Conservation (phyloP, 2,113 vertebrate species). For the Turnix velox region DNA sequence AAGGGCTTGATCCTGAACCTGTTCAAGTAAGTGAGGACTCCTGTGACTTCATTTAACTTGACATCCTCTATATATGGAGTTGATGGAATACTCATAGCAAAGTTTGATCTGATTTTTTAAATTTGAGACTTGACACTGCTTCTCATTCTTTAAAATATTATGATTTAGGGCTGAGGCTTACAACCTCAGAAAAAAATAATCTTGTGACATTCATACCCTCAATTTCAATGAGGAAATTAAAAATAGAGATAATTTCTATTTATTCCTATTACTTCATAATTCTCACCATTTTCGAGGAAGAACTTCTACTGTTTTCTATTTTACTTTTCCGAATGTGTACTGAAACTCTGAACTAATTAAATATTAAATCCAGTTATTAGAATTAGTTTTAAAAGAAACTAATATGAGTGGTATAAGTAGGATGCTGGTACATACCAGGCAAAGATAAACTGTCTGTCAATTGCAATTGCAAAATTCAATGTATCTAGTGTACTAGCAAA, state of each 20-base stretch:
- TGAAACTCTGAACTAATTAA: slow-evolving; percentile 31
- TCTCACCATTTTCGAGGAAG: slow-evolving; percentile 24
- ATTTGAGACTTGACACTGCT: not conserved
- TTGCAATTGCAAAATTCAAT: not conserved
- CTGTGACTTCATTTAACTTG: not conserved
- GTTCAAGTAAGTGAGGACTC: not conserved
- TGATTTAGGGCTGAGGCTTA: not conserved
- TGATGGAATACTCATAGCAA: not conserved
- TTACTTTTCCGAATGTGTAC: slow-evolving; percentile 20
- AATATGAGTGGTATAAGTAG: not conserved
- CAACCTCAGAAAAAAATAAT: not conserved
- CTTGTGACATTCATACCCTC: slow-evolving; percentile 27
- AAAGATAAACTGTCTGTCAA: not conserved
- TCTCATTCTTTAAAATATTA: not conserved
- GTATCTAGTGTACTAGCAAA: not conserved
- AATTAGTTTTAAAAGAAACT: not conserved
- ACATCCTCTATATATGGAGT: not conserved
- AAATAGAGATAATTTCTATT: slow-evolving; percentile 45
- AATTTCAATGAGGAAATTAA: slow-evolving; percentile 46
- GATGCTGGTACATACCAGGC: not conserved
- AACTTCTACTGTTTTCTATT: not conserved
- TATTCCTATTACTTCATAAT: slow-evolving; percentile 51
- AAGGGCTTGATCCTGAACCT: not conserved
- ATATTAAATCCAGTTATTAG: slow-evolving; percentile 34
- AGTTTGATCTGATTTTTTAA: not conserved